Evolutionary conservation across 2,113 vertebrate genomes (phyloP), one percentile per base, ranked within the genome.

Genomic region (Saguinus imperator): DNA sequence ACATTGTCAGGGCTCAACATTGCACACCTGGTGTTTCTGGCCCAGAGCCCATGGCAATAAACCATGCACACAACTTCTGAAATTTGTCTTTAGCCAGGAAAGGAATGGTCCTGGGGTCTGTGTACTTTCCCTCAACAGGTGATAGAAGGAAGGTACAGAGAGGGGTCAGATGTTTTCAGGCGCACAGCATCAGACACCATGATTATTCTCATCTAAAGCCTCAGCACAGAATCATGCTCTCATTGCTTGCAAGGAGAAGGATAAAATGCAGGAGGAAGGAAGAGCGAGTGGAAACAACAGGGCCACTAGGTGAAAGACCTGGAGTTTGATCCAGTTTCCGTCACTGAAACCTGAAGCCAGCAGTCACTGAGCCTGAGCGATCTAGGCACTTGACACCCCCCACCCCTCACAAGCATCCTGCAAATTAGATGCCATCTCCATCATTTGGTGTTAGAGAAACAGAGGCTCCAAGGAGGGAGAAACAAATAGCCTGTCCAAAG

Each of bases 1-100:
- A 0, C 3, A 0, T 1, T 0, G 37, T 4, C 16, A 10, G 64
- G 20, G 43, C 25, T 14, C 50, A 5, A 5, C 8, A 2, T 0
- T 2, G 6, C 6, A 20, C 1, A 11, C 25, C 17, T 37, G 8
- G 32, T 32, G 52, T 55, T 61, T 64, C 21, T 27, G 6, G 55
- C 9, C n/a, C 61, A 8, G 45, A 12, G 25, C 14, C 4, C 3
- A 8, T 13, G 23, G 5, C 3, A 2, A 8, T 14, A 23, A 29
- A 21, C 32, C 75, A 35, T 0, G 18, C 1, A 14, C 23, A 45
- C 48, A 8, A 6, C 35, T 40, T 37, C 32, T 9, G 4, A 37
- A 50, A 48, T 27, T 1, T 25, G 32, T 45, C 40, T 14, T 18
- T 57, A 52, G 32, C 72, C 40, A 77, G 72, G 12, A 48, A 61